These are phyloP conservation scores for Dipodomys stephensi DNA, from an alignment of 2,113 vertebrate species.

Conservation along the genomic window DNA sequence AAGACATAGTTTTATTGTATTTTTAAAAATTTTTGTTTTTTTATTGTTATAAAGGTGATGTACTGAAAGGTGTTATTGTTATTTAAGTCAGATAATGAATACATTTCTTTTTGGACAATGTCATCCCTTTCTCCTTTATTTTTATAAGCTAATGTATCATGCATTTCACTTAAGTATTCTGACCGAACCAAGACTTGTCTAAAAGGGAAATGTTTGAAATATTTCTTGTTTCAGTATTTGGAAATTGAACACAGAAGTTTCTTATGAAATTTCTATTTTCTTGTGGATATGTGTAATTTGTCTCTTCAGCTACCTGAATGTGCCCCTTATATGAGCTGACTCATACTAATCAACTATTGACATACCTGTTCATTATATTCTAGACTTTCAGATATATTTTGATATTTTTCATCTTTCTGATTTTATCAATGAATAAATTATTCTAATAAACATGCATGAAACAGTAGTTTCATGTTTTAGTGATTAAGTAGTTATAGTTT, in stretches of 20 bases:
- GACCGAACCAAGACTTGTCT: neutral
- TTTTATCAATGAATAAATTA: constrained; percentile 60
- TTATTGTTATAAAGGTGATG: too few species aligned
- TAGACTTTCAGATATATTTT: constrained; percentile 5
- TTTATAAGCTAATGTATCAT: constrained; percentile 28
- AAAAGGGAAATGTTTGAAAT: constrained; percentile 22
- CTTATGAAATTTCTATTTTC: constrained; percentile 61
- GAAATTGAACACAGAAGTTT: constrained; percentile 54
- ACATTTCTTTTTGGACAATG: too few species aligned
- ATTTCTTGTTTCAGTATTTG: constrained; percentile 43
- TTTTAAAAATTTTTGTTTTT: too few species aligned
- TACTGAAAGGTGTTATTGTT: too few species aligned
- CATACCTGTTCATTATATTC: neutral
- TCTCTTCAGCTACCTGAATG: constrained; percentile 15
- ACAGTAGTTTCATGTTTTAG: constrained; percentile 48
- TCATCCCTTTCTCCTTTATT: neutral
- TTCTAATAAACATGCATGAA: neutral
- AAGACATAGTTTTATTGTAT: constrained; percentile 11
- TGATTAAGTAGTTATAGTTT: constrained; percentile 66
- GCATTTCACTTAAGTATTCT: constrained; percentile 45
- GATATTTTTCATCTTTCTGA: constrained; percentile 19
- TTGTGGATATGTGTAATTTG: neutral
- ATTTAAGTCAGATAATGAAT: too few species aligned
- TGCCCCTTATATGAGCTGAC: neutral
- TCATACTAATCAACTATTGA: neutral